These are phyloP conservation scores for Sitta europaea DNA, from an alignment of 2,113 vertebrate species.

Conservation along the genomic window DNA sequence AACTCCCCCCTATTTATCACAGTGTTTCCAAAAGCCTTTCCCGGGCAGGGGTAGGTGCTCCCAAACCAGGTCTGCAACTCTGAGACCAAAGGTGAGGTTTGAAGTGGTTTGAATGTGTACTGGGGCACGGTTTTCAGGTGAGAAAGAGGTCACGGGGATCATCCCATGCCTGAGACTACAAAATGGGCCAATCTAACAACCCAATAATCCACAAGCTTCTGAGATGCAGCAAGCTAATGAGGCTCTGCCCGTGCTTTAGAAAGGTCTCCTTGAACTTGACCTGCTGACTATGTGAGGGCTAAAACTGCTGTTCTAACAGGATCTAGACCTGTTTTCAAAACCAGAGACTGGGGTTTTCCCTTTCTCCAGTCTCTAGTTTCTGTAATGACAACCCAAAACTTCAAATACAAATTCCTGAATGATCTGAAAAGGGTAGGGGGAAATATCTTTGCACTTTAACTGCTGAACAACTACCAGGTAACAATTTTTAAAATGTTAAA, in stretches of 20 bases:
- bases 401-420: neutral
- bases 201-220: neutral
- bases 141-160: neutral
- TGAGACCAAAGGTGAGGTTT: neutral
- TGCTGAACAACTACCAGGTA: too few relatives aligned
- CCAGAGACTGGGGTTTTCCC: neutral
- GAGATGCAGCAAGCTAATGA: neutral
- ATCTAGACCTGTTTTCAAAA: neutral
- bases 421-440: fast-evolving
- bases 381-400: neutral
- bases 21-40: neutral
- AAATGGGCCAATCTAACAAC: neutral
- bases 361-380: neutral
- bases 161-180: neutral
- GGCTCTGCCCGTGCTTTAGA: neutral
- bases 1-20: neutral
- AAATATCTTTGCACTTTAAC: neutral
- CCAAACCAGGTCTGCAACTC: neutral
- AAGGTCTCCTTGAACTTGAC: constrained; percentile 5
- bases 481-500: neutral
- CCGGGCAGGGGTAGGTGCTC: neutral
- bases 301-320: neutral
- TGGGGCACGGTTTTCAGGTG: neutral
- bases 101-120: neutral
- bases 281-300: neutral